phyloP scores from a whole-genome alignment of 2,113 vertebrate species.

The Harpagus bidentatus region DNA sequence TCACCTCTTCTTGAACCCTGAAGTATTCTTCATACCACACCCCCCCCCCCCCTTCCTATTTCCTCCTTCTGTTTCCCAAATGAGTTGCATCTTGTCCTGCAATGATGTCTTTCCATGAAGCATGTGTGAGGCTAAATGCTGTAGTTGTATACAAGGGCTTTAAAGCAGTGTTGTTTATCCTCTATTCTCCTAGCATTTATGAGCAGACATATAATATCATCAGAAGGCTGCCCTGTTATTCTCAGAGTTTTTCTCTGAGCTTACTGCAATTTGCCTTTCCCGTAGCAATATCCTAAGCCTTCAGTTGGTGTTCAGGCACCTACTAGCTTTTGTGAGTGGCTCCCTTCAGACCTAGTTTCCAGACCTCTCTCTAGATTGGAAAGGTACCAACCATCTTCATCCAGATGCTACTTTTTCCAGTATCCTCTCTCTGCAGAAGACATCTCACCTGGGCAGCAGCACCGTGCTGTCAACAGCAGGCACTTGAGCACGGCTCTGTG shows the following conservation, averaged over 20 bases:
- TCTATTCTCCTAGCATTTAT: not conserved
- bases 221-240: not conserved
- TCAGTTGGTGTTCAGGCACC: not conserved
- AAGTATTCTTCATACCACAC: not conserved
- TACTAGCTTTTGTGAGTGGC: not conserved
- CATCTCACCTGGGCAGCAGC: fast-evolving
- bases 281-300: not conserved
- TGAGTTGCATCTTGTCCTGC: not conserved
- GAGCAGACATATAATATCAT: not conserved
- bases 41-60: not conserved
- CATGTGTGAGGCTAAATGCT: not conserved
- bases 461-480: not conserved
- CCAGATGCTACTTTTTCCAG: not conserved
- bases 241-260: not conserved
- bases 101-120: not conserved
- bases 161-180: not conserved
- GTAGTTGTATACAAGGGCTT: not conserved
- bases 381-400: not conserved
- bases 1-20: not conserved
- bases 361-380: not conserved
- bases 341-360: not conserved
- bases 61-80: not conserved
- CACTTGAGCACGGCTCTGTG: not conserved
- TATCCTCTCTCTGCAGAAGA: not conserved
- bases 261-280: not conserved